Conservation (phyloP, 2,888 invertebrate genomes). For the Mesochorus sp. region DNA sequence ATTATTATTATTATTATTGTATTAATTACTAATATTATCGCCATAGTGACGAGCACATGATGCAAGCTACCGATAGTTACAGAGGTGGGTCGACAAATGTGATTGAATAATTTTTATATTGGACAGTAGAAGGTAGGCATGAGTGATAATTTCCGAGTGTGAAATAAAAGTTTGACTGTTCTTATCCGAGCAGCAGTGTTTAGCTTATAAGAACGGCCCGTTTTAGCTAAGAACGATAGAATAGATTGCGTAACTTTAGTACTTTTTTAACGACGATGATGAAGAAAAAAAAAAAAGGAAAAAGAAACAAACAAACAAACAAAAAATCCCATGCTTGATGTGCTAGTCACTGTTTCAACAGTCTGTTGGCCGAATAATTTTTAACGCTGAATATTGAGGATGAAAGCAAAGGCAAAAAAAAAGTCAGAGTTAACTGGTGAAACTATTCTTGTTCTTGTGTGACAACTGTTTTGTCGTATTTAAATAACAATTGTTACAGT, state of each 20-base stretch:
- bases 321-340: conserved; percentile 39
- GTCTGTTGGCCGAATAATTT: conserved; percentile 27
- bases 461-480: conserved; percentile 21
- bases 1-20: conserved; percentile 18
- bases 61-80: conserved; percentile 20
- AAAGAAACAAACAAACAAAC: no score
- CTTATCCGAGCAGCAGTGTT: neutral
- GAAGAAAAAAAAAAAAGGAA: conserved; percentile 2
- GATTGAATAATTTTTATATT: conserved; percentile 58
- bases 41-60: conserved; percentile 46
- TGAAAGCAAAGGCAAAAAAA: neutral
- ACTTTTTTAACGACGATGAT: conserved; percentile 56
- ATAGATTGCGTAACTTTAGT: conserved; percentile 47
- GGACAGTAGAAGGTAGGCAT: conserved; percentile 34
- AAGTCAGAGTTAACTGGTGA: neutral
- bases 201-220: conserved; percentile 31
- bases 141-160: conserved; percentile 45
- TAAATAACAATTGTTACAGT: conserved; percentile 29
- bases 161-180: neutral
- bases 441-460: conserved; percentile 12
- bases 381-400: neutral
- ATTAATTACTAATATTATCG: conserved; percentile 22
- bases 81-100: conserved; percentile 46
- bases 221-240: conserved; percentile 44
- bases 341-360: conserved; percentile 50